Conservation (phyloP, 2,797 vertebrate species). For the Caiman crocodilus region DNA sequence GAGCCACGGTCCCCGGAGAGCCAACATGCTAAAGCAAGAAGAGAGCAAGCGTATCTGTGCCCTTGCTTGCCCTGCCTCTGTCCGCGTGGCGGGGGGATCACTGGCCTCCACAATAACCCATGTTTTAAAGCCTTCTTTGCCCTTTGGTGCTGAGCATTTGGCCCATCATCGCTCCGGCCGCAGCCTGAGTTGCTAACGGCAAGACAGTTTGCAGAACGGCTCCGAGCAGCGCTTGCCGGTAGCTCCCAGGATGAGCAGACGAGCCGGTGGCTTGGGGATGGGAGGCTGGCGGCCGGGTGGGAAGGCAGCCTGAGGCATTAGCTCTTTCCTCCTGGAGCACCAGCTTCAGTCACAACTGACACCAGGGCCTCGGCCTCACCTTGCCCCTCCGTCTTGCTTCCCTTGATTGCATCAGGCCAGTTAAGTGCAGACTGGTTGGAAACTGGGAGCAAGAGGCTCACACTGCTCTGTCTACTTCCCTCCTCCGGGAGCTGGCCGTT, state of each 20-base stretch:
- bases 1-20: not conserved
- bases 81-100: conserved; percentile 48
- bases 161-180: conserved; percentile 64
- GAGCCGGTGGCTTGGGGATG: conserved; percentile 61
- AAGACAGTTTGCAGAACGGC: conserved; percentile 76
- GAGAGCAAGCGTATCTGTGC: not conserved
- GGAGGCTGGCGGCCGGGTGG: not conserved
- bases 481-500: not conserved
- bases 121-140: conserved; percentile 29
- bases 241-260: conserved; percentile 73
- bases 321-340: not conserved
- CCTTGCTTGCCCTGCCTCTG: not conserved
- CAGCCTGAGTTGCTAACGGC: conserved; percentile 71
- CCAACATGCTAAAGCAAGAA: not conserved
- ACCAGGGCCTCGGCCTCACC: not conserved
- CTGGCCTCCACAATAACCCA: conserved; percentile 71
- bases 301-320: not conserved
- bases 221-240: conserved; percentile 69
- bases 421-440: not conserved
- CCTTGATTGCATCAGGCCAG: not conserved
- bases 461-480: too few relatives aligned
- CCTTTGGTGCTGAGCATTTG: conserved; percentile 47
- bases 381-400: too few relatives aligned
- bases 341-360: not conserved
- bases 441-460: not conserved